Conservation (phyloP, 2,888 invertebrate genomes). For the Ceramica pisi region DNA sequence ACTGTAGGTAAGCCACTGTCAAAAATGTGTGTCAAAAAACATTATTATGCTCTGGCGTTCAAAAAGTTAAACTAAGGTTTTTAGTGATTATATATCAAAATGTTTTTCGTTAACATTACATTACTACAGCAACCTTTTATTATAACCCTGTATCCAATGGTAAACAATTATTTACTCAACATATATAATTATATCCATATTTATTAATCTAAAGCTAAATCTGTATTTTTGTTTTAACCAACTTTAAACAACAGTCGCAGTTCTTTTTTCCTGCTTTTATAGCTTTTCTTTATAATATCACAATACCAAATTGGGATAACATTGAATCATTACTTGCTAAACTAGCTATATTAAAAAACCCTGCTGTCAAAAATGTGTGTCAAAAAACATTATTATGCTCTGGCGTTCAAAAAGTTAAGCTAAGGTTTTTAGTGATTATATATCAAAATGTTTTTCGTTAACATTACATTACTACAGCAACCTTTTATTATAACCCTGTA, state of each 20-base stretch:
- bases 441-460: no score
- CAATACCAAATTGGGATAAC: neutral
- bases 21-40: no score
- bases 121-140: neutral
- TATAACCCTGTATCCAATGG: neutral
- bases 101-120: neutral
- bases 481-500: neutral
- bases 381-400: neutral
- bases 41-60: neutral
- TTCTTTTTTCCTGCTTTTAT: neutral
- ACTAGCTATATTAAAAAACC: neutral
- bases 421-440: no score
- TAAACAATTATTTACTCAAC: neutral
- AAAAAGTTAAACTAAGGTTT: no score
- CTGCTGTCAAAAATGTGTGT: no score
- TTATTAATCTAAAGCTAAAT: no score
- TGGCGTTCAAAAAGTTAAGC: no score
- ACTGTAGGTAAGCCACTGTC: no score
- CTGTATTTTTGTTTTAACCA: neutral
- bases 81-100: no score
- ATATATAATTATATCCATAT: no score
- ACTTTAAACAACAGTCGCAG: neutral
- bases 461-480: neutral
- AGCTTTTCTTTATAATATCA: neutral
- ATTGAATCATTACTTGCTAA: neutral